Base-by-base conservation (phyloP, 1,140 invertebrate genomes). In the Dufourea novaeangliae region DNA sequence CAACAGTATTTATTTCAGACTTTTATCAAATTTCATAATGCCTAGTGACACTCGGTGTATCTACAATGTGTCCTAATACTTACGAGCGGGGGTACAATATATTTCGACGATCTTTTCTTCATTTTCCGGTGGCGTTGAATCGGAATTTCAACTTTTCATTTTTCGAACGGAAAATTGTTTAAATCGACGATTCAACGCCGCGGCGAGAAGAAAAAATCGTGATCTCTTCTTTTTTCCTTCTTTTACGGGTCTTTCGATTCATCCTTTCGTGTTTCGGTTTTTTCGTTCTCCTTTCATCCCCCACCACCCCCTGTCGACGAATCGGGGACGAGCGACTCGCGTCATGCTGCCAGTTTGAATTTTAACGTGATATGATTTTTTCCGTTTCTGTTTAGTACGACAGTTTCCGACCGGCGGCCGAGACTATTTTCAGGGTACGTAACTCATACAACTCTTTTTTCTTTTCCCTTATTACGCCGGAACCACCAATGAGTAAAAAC, bases 351-450 rank as follows among this genome's bases (percentile, higher is more conserved):
- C 84, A 84, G 68, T 87, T 37, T 86, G 85, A 83, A 84, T 90
- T 89, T 87, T 90, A 91, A 92, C 89, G 90, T 88, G 90, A 92
- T 90, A 92, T 92, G 90, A 91, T 92, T 92, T 92, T 90, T 91
- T 91, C 90, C 94, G 93, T 94, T 93, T 94, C 92, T 94, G 94
- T 94, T 93, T 95, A 95, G 94, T 95, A 94, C 94, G 94, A 94
- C 94, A 95, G 92, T 95, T 94, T 94, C 94, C 95, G 93, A 94
- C 94, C 94, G 94, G 94, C 93, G 93, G 94, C 92, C 94, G 94
- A 94, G 94, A 95, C 93, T 94, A 94, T 94, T 93, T 94, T 91
- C 94, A 94, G 94, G 94, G 94, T 95, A 95, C 93, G 94, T 95
- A 94, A 92, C 88, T 92, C 91, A 91, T 82, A 82, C 85, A 89